These are phyloP conservation scores for Prochilodus magdalenae DNA, from an alignment of 2,113 vertebrate species.

Conservation along the genomic window DNA sequence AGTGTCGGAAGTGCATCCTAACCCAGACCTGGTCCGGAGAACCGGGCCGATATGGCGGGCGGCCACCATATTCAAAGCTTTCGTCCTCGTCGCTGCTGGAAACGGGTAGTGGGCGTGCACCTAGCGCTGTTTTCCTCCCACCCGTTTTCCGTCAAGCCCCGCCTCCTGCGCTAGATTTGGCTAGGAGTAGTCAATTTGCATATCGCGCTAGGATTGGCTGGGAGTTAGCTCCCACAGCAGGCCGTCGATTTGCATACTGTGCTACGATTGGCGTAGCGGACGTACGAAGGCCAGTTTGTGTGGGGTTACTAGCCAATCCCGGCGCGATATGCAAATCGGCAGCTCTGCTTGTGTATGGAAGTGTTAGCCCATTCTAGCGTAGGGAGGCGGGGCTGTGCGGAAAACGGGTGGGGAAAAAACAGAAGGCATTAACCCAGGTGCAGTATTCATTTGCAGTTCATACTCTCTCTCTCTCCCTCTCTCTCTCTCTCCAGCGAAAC, in stretches of 20 bases:
- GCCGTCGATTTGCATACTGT: no score
- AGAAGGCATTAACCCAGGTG: conserved; percentile 74
- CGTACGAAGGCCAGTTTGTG: no score
- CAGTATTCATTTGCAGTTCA: conserved; percentile 40
- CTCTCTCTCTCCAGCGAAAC: conserved; percentile 45
- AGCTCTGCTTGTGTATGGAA: background rate
- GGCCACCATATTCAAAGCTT: background rate
- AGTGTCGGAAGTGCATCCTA: background rate
- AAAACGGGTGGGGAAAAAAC: conserved; percentile 6
- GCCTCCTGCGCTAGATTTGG: no score
- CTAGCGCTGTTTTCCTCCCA: no score
- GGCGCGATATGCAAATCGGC: background rate
- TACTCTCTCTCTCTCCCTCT: no score
- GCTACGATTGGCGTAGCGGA: no score
- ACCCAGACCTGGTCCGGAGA: background rate
- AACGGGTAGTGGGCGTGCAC: conserved; percentile 57
- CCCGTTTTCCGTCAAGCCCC: no score
- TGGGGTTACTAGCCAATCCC: background rate
- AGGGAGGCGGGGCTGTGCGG: background rate
- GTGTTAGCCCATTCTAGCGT: background rate
- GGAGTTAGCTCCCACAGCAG: no score
- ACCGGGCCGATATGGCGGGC: background rate
- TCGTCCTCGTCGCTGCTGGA: conserved; percentile 20
- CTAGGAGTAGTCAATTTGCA: no score
- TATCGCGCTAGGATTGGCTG: no score